phyloP scores from a whole-genome alignment of 1,140 invertebrate species.

The Heliconius nattereri region DNA sequence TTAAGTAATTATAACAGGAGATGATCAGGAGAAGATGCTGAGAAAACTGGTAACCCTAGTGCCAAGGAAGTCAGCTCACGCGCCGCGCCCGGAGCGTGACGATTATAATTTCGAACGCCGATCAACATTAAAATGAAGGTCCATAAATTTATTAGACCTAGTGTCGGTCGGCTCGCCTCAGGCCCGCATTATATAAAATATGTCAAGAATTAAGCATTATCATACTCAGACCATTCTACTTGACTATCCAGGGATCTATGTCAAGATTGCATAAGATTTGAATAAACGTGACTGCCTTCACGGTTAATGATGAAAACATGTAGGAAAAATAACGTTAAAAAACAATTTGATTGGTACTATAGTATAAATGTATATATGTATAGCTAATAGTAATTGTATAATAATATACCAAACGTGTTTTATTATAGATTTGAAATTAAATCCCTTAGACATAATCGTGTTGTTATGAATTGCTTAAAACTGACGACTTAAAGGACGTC shows the following conservation, averaged over 20 bases:
- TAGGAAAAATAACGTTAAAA: conserved; percentile 33
- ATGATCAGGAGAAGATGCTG: background rate
- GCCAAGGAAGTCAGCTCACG: conserved; percentile 46
- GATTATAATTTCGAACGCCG: conserved; percentile 79
- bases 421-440: conserved; percentile 35
- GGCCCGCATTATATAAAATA: conserved; percentile 79
- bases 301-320: conserved; percentile 29
- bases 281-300: conserved; percentile 53
- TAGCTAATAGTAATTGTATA: conserved; percentile 34
- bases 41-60: conserved; percentile 20
- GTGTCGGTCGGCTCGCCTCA: conserved; percentile 70
- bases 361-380: no score
- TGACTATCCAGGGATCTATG: conserved; percentile 56
- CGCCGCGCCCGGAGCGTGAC: conserved; percentile 70
- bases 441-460: conserved; percentile 33
- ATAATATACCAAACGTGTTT: conserved; percentile 28
- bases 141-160: conserved; percentile 81
- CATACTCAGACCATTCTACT: conserved; percentile 69
- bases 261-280: conserved; percentile 48
- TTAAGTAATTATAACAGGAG: background rate
- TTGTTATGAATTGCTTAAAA: conserved; percentile 35
- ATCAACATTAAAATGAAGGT: conserved; percentile 79
- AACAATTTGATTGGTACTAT: conserved; percentile 33
- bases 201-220: conserved; percentile 80
- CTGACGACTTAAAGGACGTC: background rate